Percentiles rank a stretch among this genome's conserved stretches.
Conservation (phyloP, 92 coral and sea anemone species). For the Paragorgia papillata region DNA sequence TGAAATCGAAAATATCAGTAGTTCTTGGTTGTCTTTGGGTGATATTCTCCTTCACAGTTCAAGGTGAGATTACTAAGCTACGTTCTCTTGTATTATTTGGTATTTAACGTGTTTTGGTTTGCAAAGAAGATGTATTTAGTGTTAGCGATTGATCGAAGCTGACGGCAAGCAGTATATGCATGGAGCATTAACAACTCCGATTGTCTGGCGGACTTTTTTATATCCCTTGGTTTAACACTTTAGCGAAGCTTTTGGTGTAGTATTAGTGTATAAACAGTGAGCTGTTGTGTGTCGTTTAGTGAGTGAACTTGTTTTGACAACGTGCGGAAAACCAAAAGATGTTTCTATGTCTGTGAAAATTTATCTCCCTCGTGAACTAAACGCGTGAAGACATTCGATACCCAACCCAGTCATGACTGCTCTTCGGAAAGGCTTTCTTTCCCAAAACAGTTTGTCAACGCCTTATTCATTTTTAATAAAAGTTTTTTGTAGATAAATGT, state of each 20-base stretch:
- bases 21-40: neutral
- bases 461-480: too few species aligned
- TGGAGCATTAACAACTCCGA: neutral
- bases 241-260: neutral
- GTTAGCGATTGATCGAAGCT: too few species aligned
- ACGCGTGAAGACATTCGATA: too few species aligned
- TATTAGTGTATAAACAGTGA: neutral
- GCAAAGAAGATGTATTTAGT: neutral
- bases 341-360: neutral
- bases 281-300: neutral
- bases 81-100: neutral
- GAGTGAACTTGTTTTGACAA: neutral
- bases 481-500: too few species aligned
- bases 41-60: neutral
- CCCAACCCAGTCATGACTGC: too few species aligned
- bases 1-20: neutral
- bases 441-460: too few species aligned
- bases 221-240: too few species aligned
- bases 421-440: too few species aligned
- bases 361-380: neutral
- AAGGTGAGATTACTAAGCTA: neutral
- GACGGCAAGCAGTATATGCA: too few species aligned
- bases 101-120: neutral
- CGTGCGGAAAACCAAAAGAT: neutral
- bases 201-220: too few species aligned